phyloP scores from a whole-genome alignment of 1,140 invertebrate species.

The Aphis craccivora region DNA sequence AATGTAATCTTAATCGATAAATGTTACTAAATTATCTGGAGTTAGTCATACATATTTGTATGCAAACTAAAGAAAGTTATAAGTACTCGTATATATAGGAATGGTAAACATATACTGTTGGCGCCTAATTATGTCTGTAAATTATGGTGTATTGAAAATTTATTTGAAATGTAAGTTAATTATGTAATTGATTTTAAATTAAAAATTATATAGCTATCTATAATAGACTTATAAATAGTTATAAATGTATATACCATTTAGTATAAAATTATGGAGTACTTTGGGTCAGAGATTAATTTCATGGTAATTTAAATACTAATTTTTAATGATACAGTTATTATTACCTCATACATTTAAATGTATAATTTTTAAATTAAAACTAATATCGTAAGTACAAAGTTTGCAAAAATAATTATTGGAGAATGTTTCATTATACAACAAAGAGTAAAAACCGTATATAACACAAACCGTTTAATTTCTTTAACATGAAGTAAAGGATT shows the following conservation, averaged over 20 bases:
- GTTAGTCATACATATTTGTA: not conserved
- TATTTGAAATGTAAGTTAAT: not conserved
- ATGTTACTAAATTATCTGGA: not conserved
- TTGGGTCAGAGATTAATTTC: slow-evolving; percentile 32
- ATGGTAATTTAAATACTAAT: not conserved
- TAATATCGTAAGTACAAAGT: not conserved
- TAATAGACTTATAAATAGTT: not conserved
- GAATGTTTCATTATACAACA: not conserved
- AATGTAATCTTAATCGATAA: not conserved
- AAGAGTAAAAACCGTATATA: not conserved
- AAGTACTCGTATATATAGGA: not conserved
- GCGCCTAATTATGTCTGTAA: not conserved
- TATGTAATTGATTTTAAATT: not conserved
- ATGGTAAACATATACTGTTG: not conserved
- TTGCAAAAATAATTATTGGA: not conserved
- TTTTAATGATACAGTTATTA: not conserved
- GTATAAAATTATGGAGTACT: not conserved
- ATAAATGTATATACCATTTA: not conserved
- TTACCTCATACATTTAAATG: not conserved
- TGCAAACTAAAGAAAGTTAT: slow-evolving; percentile 10
- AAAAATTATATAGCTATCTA: not conserved
- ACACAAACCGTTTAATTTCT: not conserved
- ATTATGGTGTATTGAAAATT: not conserved
- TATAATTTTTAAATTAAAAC: slow-evolving; percentile 22
- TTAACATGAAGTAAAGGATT: not conserved